Percentiles rank a stretch among this genome's conserved stretches.
phyloP scores from a whole-genome alignment of 2,888 invertebrate genomes.

The Melanophora roralis region DNA sequence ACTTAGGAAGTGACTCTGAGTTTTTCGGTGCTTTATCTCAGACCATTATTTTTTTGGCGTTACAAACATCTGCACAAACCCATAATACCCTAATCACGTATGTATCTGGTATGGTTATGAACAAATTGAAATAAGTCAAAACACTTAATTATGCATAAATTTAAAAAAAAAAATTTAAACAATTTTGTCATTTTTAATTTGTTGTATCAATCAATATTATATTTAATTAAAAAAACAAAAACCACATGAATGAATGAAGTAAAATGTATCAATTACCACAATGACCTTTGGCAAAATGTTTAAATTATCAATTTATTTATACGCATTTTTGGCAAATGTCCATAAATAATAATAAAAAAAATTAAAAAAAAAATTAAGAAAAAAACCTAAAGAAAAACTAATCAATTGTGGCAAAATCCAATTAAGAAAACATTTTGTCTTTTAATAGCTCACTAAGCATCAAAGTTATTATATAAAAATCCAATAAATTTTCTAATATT shows the following conservation, averaged over 20 bases:
- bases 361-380: not conserved
- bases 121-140: too few relatives aligned
- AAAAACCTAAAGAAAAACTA: not conserved
- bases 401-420: not conserved
- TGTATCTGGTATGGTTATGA: too few relatives aligned
- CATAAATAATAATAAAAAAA: not conserved
- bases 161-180: too few relatives aligned
- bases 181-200: too few relatives aligned
- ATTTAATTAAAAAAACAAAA: too few relatives aligned
- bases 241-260: not conserved
- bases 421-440: not conserved
- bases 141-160: too few relatives aligned
- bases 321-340: slow-evolving; percentile 24
- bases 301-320: slow-evolving; percentile 16
- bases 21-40: too few relatives aligned
- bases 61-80: too few relatives aligned
- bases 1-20: too few relatives aligned
- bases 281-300: slow-evolving; percentile 20
- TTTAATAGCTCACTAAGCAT: not conserved
- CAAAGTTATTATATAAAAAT: not conserved
- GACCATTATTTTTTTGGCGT: too few relatives aligned
- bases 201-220: too few relatives aligned
- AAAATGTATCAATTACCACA: slow-evolving; percentile 24
- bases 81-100: too few relatives aligned
- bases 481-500: not conserved